These are phyloP conservation scores for Tachina lurida DNA, from an alignment of 2,888 invertebrate species.

Conservation along the genomic window DNA sequence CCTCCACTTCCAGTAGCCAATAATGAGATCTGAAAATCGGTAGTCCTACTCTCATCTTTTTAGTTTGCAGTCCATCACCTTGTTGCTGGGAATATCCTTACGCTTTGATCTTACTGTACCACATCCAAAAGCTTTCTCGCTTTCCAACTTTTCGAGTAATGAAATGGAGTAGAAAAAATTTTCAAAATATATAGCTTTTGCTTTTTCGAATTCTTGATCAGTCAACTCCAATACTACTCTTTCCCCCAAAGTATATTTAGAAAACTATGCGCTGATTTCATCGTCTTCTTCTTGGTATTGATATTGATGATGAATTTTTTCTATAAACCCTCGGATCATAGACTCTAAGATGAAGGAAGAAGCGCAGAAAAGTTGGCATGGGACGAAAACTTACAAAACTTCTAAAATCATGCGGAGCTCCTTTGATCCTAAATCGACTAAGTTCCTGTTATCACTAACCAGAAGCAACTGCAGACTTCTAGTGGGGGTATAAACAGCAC, in stretches of 20 bases:
- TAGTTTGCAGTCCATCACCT: conserved; percentile 16
- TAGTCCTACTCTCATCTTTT: conserved; percentile 10
- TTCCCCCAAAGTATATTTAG: neutral
- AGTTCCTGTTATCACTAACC: no score
- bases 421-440: no score
- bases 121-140: neutral
- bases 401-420: no score
- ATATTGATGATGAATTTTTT: conserved; percentile 3
- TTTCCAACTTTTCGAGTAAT: conserved; percentile 21
- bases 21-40: conserved; percentile 19
- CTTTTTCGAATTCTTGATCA: conserved; percentile 25
- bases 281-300: conserved; percentile 20
- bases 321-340: no score
- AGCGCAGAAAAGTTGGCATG: no score
- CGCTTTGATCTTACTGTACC: conserved; percentile 9
- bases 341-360: no score
- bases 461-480: no score
- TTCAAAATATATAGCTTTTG: conserved; percentile 2
- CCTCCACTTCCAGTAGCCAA: conserved; percentile 30
- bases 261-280: conserved; percentile 18
- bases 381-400: no score
- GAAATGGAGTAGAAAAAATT: conserved; percentile 23
- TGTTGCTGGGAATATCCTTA: conserved; percentile 29
- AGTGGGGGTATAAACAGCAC: no score
- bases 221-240: conserved; percentile 23